A percentile compares a stretch with the other conserved stretches of the same genome.
Conservation (phyloP, 1,140 invertebrate species). For the Bombus superbus region DNA sequence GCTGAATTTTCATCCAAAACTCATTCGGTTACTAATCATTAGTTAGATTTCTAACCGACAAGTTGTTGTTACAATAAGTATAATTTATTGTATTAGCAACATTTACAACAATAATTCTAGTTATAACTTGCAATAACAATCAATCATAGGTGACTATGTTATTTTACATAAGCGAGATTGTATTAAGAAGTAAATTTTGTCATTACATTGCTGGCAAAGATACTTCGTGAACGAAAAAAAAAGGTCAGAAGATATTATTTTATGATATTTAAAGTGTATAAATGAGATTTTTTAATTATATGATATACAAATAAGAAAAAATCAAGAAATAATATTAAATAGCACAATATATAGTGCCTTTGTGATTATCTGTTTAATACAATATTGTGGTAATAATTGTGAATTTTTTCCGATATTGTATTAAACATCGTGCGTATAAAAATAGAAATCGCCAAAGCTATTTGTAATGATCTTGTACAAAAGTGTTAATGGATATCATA, state of each 20-base stretch:
- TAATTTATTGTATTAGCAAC: background rate
- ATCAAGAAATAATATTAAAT: background rate
- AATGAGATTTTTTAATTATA: background rate
- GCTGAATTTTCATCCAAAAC: constrained; percentile 72
- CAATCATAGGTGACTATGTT: background rate
- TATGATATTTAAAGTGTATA: background rate
- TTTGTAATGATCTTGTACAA: constrained; percentile 12
- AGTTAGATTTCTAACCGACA: constrained; percentile 3
- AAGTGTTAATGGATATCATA: background rate
- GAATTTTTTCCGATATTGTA: background rate
- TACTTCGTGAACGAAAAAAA: background rate
- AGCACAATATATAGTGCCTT: constrained; percentile 32
- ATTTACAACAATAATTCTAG: background rate
- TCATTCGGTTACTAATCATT: constrained; percentile 51
- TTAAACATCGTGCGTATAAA: background rate
- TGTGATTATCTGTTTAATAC: constrained; percentile 25
- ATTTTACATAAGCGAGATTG: constrained; percentile 2
- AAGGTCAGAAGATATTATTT: background rate
- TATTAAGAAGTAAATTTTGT: background rate
- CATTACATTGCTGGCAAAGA: background rate
- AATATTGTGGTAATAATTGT: background rate
- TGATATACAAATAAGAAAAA: background rate
- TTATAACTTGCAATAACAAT: background rate
- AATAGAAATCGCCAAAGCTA: constrained; percentile 26
- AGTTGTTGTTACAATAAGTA: background rate